Base-by-base conservation (phyloP, 2,888 invertebrate genomes). In the Scaptomyza caliginosa region DNA sequence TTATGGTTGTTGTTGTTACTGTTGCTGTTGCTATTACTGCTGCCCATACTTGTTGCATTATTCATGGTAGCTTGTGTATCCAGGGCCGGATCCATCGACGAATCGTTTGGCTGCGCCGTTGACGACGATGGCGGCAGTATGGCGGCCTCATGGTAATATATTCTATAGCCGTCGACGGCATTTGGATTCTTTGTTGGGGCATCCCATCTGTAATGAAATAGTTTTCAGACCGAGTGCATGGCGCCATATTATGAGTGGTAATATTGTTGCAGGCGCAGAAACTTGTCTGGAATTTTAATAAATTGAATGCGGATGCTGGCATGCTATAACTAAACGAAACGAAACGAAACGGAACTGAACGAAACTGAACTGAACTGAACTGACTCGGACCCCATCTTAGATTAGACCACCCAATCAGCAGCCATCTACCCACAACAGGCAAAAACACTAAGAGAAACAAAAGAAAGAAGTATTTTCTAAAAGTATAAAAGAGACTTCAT, bases 181-280 rank as follows among this genome's bases (percentile, higher is more conserved):
- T 95, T 94, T 0, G 96, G 96, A 91, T 97, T 96, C 92, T 96
- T 96, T 36, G 93, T 90, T 4, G 97, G 96, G 6, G 95, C 93
- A 74, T 96, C 95, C 96, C 96, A 97, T 70, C 93, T 93, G 83
- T 63, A 68, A 88, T 83, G 78, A 87, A 88, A 85, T 84, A 88
- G 83, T 83, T 87, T 87, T 81, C 64, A 66, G 66, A 77, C 52
- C 74, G 51, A 72, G 67, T 76, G 49, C 75, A 59, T 65, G 84
- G 82, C 82, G 79, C 79, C 85, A 62, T 71, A 75, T 86, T 81
- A 81, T 86, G 80, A 81, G 85, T 57, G 55, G 86, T 79, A 83
- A 87, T 87, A 87, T 80, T 83, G 88, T 83, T 83, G 86, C 86
- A 87, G 85, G 77, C 88, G 54, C 74, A 80, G 34, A 67, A 66